A percentile compares a stretch with the other conserved stretches of the same genome.
Conservation (phyloP, 2,113 vertebrate genomes). For the Damaliscus lunatus region DNA sequence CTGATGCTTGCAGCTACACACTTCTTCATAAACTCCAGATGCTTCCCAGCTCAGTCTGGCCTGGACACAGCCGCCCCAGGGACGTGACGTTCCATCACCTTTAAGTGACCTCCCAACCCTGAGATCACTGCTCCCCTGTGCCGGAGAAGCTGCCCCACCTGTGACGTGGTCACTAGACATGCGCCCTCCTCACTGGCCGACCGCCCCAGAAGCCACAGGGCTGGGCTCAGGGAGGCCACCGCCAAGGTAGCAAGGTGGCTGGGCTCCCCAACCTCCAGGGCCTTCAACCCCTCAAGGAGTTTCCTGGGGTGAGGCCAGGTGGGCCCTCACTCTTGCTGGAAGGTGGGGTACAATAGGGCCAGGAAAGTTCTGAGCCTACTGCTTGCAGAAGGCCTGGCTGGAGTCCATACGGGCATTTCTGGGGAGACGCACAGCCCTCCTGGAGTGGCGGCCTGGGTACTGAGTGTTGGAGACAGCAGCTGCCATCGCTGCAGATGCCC, state of each 20-base stretch:
- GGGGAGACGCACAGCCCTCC: rapidly evolving
- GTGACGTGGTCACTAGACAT: rapidly evolving
- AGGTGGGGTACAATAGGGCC: background rate
- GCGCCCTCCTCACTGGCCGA: rapidly evolving
- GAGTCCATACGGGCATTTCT: background rate
- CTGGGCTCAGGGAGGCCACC: rapidly evolving
- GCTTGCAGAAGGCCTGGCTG: background rate
- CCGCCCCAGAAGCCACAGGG: rapidly evolving
- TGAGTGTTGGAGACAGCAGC: background rate
- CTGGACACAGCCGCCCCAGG: rapidly evolving
- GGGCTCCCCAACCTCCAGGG: rapidly evolving
- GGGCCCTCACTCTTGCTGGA: background rate
- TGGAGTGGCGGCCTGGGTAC: background rate
- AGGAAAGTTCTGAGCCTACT: background rate
- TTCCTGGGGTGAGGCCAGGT: background rate
- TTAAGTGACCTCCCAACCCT: rapidly evolving
- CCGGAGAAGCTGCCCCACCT: rapidly evolving
- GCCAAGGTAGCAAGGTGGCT: rapidly evolving
- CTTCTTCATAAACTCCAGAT: background rate
- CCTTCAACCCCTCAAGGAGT: rapidly evolving
- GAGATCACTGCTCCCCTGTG: rapidly evolving
- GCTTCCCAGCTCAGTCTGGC: background rate
- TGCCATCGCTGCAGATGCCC: rapidly evolving
- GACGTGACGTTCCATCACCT: background rate
- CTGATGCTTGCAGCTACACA: background rate